Percentiles rank a stretch among this genome's conserved stretches.
Evolutionary conservation across 2,113 vertebrate genomes (phyloP).

Genomic region (Taurulus bubalis): DNA sequence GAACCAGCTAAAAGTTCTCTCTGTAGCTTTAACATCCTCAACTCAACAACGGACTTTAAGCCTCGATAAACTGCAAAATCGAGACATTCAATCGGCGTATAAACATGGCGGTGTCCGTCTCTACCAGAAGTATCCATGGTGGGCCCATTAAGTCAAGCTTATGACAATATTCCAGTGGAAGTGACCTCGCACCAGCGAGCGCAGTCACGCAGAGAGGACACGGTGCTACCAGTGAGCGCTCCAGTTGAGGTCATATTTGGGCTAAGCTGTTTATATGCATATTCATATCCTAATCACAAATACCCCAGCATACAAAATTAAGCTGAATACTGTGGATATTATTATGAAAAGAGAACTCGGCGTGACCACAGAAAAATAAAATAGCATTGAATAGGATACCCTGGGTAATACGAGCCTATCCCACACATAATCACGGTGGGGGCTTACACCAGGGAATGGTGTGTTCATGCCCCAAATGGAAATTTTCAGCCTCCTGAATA

Average conservation of each 20-base stretch:
- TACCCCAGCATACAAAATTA: slow-evolving; percentile 65
- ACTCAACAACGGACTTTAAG: background rate
- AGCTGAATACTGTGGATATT: slow-evolving; percentile 51
- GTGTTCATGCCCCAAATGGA: slow-evolving; percentile 50
- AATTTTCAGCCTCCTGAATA: slow-evolving; percentile 47
- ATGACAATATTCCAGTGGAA: slow-evolving; percentile 38
- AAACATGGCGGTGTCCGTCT: slow-evolving; percentile 24
- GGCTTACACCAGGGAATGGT: slow-evolving; percentile 49
- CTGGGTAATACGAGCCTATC: slow-evolving; percentile 40
- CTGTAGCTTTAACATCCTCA: background rate
- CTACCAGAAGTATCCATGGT: slow-evolving; percentile 32
- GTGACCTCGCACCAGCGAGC: slow-evolving; percentile 27
- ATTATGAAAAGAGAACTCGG: slow-evolving; percentile 40
- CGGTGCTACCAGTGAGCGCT: slow-evolving; percentile 29
- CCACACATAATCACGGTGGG: slow-evolving; percentile 42
- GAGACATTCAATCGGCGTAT: slow-evolving; percentile 19
- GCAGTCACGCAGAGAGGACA: slow-evolving; percentile 20
- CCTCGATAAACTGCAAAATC: background rate
- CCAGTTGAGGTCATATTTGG: slow-evolving; percentile 61
- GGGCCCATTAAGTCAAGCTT: slow-evolving; percentile 41
- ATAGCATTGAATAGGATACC: slow-evolving; percentile 38
- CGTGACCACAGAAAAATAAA: slow-evolving; percentile 39
- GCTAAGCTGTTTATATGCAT: slow-evolving; percentile 70
- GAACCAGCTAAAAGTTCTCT: background rate
- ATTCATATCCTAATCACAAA: slow-evolving; percentile 70